phyloP scores from a whole-genome alignment of 2,113 vertebrate species.

The Scatophagus argus region DNA sequence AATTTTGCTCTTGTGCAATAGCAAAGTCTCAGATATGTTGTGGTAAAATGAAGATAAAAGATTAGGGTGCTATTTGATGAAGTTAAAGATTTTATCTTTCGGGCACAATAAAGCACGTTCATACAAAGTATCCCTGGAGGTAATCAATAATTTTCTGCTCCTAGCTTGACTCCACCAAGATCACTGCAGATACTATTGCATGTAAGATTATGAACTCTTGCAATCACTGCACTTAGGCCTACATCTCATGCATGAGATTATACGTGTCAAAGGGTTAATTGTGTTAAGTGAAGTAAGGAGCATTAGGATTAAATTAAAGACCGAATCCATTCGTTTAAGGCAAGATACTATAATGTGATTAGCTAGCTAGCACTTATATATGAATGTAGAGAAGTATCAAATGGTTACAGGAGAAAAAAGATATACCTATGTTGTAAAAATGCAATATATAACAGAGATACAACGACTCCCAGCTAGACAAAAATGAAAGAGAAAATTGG shows the following conservation, averaged over 20 bases:
- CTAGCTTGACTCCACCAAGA: constrained; percentile 21
- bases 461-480: neutral
- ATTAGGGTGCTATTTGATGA: neutral
- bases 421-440: constrained; percentile 15
- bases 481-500: neutral
- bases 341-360: constrained; percentile 29
- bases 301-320: constrained; percentile 46
- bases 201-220: neutral
- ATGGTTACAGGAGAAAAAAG: neutral
- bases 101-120: neutral
- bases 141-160: constrained; percentile 31
- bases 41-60: neutral
- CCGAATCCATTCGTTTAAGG: constrained; percentile 40
- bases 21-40: neutral
- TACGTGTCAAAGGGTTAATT: constrained; percentile 61
- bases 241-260: constrained; percentile 40
- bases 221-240: constrained; percentile 8
- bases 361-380: constrained; percentile 43
- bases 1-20: neutral
- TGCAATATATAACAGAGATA: neutral
- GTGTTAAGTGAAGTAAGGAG: constrained; percentile 33
- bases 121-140: constrained; percentile 17
- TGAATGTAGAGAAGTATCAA: constrained; percentile 10
- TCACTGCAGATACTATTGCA: neutral
- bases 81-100: constrained; percentile 28